phyloP scores from a whole-genome alignment of 2,113 vertebrate species.

The Cryptotis parvus region DNA sequence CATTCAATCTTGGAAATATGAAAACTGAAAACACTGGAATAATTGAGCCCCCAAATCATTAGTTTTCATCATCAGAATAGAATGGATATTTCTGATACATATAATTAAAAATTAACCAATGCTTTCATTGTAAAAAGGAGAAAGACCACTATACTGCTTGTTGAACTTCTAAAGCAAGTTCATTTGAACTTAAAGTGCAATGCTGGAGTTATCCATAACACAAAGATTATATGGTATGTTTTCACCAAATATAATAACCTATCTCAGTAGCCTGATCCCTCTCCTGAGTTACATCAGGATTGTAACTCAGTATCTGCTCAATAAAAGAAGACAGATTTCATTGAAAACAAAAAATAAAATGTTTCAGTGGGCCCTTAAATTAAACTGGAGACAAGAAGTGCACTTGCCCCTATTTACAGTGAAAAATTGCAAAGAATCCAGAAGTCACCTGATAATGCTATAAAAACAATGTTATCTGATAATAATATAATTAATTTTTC shows the following conservation, averaged over 20 bases:
- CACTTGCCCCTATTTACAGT: neutral
- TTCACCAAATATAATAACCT: neutral
- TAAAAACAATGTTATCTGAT: neutral
- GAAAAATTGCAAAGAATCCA: neutral
- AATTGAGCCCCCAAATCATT: neutral
- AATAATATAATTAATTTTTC: no score
- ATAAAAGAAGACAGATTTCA: neutral
- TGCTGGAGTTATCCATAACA: neutral
- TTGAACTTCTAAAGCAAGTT: neutral
- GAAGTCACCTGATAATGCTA: neutral
- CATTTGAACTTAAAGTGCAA: neutral
- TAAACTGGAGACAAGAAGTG: neutral
- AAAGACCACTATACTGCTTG: neutral
- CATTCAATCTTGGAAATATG: conserved; percentile 1
- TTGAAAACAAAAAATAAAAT: no score
- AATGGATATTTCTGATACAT: neutral
- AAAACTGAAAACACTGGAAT: neutral
- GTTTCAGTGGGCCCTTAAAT: no score
- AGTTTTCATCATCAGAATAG: neutral
- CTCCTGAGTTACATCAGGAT: neutral
- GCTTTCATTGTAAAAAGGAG: neutral
- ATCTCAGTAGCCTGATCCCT: neutral
- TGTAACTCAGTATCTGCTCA: neutral
- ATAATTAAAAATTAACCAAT: neutral
- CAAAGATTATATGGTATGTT: neutral